Conservation (phyloP, 2,888 invertebrate genomes). For the Bhutanitis thaidina region DNA sequence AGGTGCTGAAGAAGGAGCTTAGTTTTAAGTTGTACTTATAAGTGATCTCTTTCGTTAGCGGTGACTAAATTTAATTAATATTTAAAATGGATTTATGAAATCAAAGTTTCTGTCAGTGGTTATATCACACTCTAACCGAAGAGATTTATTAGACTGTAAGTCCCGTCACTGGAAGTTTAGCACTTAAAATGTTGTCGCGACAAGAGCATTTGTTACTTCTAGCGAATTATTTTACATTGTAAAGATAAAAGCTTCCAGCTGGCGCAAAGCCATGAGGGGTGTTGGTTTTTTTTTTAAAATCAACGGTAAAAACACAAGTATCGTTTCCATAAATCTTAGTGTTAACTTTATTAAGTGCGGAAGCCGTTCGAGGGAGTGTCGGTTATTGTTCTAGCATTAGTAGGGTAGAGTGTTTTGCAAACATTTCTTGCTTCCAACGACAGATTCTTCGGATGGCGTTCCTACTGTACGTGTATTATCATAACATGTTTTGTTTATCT, state of each 20-base stretch:
- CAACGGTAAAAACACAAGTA: slow-evolving; percentile 70
- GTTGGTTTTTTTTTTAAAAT: slow-evolving; percentile 71
- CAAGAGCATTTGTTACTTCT: slow-evolving; percentile 16
- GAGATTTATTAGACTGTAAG: slow-evolving; percentile 67
- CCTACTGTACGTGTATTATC: slow-evolving; percentile 66
- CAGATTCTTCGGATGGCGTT: slow-evolving; percentile 75
- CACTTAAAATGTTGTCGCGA: slow-evolving; percentile 16
- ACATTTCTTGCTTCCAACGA: slow-evolving; percentile 62
- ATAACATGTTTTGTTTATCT: slow-evolving; percentile 77
- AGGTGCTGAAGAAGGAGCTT: slow-evolving; percentile 23
- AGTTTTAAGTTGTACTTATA: slow-evolving; percentile 18
- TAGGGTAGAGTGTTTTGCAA: slow-evolving; percentile 71
- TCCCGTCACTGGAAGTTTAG: slow-evolving; percentile 65
- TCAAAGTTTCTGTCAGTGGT: slow-evolving; percentile 14
- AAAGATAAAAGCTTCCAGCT: slow-evolving; percentile 67
- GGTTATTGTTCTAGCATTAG: slow-evolving; percentile 62
- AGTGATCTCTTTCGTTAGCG: slow-evolving; percentile 31
- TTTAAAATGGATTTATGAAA: not conserved
- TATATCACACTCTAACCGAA: slow-evolving; percentile 45
- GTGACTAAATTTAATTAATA: slow-evolving; percentile 25
- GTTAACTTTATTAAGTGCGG: slow-evolving; percentile 60
- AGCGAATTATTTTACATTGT: slow-evolving; percentile 22
- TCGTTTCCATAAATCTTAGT: slow-evolving; percentile 71
- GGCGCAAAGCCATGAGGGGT: slow-evolving; percentile 77
- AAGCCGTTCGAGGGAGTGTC: slow-evolving; percentile 52